A percentile compares a stretch with the other conserved stretches of the same genome.
Conservation (phyloP, 2,888 invertebrate genomes). For the Lasioglossum pauxillum region DNA sequence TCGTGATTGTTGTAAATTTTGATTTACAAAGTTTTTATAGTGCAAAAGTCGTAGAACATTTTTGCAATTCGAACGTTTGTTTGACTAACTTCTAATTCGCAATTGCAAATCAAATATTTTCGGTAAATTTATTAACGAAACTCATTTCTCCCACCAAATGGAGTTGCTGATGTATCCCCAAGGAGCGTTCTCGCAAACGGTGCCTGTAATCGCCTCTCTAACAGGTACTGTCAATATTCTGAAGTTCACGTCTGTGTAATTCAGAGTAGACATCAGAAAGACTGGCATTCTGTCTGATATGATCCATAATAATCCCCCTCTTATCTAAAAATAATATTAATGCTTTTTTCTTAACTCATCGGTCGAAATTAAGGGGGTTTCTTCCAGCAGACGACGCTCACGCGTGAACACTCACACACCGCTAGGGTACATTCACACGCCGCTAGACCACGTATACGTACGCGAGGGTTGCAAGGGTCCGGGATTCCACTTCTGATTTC, state of each 20-base stretch:
- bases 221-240: conserved; percentile 90
- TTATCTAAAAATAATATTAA: conserved; percentile 84
- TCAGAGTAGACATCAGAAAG: conserved; percentile 89
- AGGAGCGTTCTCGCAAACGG: conserved; percentile 87
- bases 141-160: conserved; percentile 79
- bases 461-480: too few species aligned
- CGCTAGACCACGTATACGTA: too few species aligned
- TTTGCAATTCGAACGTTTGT: not conserved
- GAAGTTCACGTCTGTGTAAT: conserved; percentile 92
- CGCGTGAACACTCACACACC: too few species aligned
- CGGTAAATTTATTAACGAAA: not conserved
- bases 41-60: not conserved
- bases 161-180: conserved; percentile 77
- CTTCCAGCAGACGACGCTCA: too few species aligned
- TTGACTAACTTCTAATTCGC: not conserved
- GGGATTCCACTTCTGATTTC: fast-evolving
- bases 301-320: conserved; percentile 90
- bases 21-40: not conserved
- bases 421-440: too few species aligned
- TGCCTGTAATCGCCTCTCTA: conserved; percentile 88
- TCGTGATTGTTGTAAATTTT: not conserved
- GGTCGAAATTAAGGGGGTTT: not conserved
- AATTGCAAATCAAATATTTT: not conserved
- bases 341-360: conserved; percentile 49
- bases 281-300: conserved; percentile 93